These are phyloP conservation scores for Ivindomyrus marchei DNA, from an alignment of 2,113 vertebrate genomes.

Conservation along the genomic window DNA sequence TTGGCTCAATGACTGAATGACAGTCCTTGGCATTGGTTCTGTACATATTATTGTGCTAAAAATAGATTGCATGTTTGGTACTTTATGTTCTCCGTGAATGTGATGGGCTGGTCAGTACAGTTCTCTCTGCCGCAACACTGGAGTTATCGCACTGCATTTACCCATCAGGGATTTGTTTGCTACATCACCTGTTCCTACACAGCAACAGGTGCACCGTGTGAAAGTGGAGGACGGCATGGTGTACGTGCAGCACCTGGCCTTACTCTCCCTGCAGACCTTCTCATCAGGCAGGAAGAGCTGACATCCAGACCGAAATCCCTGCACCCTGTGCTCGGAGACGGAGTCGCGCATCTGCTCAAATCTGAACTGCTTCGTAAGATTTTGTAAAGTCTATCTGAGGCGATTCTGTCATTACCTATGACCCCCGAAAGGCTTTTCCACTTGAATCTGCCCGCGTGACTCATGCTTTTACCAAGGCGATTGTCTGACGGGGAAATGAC, in stretches of 20 bases:
- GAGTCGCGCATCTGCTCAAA: constrained; percentile 5
- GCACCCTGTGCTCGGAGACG: background rate
- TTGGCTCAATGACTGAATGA: background rate
- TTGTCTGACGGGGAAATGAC: constrained; percentile 39
- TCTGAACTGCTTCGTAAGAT: constrained; percentile 36
- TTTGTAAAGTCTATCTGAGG: constrained; percentile 36
- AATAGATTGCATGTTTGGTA: background rate
- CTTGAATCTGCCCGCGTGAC: constrained; percentile 28
- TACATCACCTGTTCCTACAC: constrained; percentile 25
- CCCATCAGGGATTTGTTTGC: background rate
- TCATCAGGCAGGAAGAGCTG: constrained; percentile 35
- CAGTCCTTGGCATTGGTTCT: background rate
- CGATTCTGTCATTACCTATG: constrained; percentile 35
- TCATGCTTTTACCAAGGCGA: constrained; percentile 34
- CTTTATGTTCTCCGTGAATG: background rate
- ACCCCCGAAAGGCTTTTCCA: constrained; percentile 34
- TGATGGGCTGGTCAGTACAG: background rate
- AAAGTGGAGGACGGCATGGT: constrained; percentile 56
- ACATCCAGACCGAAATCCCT: constrained; percentile 15
- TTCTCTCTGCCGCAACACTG: background rate
- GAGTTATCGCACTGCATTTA: background rate
- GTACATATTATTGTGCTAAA: background rate
- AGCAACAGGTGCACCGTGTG: constrained; percentile 61
- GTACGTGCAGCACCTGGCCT: constrained; percentile 51
- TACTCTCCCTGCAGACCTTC: constrained; percentile 53